Evolutionary conservation across 2,888 invertebrate genomes (phyloP), one percentile per base, ranked within the genome.

Genomic region (Theretra japonica): DNA sequence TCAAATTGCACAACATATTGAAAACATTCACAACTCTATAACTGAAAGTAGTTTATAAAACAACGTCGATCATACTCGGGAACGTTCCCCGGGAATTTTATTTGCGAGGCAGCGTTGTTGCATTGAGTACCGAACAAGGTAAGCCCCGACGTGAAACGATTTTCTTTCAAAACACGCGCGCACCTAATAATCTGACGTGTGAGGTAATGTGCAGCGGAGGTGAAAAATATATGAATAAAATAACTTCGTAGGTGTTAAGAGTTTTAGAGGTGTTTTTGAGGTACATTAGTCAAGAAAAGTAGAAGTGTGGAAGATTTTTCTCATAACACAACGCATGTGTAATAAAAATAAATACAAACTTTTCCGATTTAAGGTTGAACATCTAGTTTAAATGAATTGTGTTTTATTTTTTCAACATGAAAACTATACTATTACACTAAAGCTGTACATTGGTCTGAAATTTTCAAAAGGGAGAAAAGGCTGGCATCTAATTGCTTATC

Each of bases 111-210:
- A 23, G 41, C 23, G 17, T n/a, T 65, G 65, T 41, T 48, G 65
- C 23, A 48, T 15, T 65, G 48, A 48, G 48, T 65, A 41, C 65
- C n/a, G 60, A 62, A 65, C 65, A 65, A 65, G 41, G 65, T 65
- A 65, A 65, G 65, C 65, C 23, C 23, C 65, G 65, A 48, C 23
- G 65, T 23, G 65, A 65, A 48, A 48, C 65, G 65, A 65, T 65
- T 65, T 65, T 48, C 65, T 65, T 65, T 65, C 65, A 41, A 65
- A 65, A 23, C 62, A 62, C 15, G 62, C 48, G 41, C 65, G 21
- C 48, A 41, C 48, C 41, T 48, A 23, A 65, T 65, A 62, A 62
- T 62, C 62, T 30, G 33, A 65, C 65, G 48, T 17, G 65, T 23
- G 60, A 8, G 15, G 23, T 48, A 41, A 62, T 41, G 21, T 62